Percentiles rank a stretch among this genome's conserved stretches.
These are phyloP conservation scores for Bombus superbus DNA, from an alignment of 1,140 invertebrate genomes.

Conservation along the genomic window DNA sequence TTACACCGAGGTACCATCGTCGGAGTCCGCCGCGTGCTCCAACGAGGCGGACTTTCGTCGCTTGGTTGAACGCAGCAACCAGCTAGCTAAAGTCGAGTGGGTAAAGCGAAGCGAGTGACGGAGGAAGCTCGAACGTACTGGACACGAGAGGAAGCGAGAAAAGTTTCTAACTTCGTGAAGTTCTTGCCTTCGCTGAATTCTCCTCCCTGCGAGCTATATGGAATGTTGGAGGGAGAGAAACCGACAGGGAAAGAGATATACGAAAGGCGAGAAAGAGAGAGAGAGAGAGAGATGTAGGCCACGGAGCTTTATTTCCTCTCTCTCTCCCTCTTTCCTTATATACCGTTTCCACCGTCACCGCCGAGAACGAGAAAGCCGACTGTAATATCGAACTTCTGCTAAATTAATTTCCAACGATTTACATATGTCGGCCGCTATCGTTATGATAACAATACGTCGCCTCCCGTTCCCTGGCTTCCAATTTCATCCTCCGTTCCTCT, in stretches of 20 bases:
- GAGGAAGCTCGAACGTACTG: background rate
- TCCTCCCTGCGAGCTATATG: background rate
- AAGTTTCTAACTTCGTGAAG: slow-evolving; percentile 48
- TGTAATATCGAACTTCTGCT: slow-evolving; percentile 63
- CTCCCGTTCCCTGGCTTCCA: background rate
- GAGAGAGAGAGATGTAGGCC: slow-evolving; percentile 58
- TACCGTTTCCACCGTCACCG: slow-evolving; percentile 37
- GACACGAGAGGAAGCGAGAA: background rate
- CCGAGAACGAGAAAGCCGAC: slow-evolving; percentile 23
- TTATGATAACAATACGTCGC: slow-evolving; percentile 65
- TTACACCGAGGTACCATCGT: background rate
- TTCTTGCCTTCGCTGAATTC: slow-evolving; percentile 51
- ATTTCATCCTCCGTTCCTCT: background rate
- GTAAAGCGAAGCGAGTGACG: slow-evolving; percentile 2
- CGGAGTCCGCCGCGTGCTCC: background rate
- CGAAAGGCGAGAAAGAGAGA: slow-evolving; percentile 29
- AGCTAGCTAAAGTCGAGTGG: background rate
- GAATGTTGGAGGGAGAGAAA: background rate
- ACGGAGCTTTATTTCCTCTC: slow-evolving; percentile 65
- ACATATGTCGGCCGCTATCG: slow-evolving; percentile 64
- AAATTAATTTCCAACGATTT: slow-evolving; percentile 73
- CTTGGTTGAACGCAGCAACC: slow-evolving; percentile 8
- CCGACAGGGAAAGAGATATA: background rate
- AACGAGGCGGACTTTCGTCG: slow-evolving; percentile 44
- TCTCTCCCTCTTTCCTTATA: slow-evolving; percentile 9